Percentiles rank a stretch among this genome's conserved stretches.
Conservation (phyloP, 2,113 vertebrate species). For the Poeciliopsis prolifica region DNA sequence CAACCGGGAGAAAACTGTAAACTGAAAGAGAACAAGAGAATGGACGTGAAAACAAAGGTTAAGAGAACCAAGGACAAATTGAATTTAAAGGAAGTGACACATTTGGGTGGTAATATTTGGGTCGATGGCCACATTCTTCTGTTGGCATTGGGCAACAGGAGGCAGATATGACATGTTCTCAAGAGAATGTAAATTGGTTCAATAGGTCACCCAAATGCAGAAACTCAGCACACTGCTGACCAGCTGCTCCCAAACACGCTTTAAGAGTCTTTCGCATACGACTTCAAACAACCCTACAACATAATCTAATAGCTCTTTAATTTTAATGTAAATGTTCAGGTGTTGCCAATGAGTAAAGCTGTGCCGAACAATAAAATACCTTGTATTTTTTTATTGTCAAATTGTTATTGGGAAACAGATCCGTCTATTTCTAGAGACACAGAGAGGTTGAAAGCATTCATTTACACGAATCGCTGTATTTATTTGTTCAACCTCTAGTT, state of each 20-base stretch:
- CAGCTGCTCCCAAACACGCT: constrained; percentile 7
- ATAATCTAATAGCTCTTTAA: not conserved
- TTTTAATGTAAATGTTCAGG: not conserved
- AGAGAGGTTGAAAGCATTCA: too few species aligned
- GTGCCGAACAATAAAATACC: not conserved
- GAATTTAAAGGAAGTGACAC: constrained; percentile 10
- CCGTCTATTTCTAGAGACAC: not conserved
- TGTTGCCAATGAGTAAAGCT: not conserved
- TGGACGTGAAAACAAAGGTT: constrained; percentile 5
- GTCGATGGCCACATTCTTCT: constrained; percentile 3
- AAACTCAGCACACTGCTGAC: constrained; percentile 10
- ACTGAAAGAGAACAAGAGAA: constrained; percentile 10
- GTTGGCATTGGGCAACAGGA: constrained; percentile 4
- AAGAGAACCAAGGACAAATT: constrained; percentile 17
- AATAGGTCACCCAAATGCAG: constrained; percentile 19
- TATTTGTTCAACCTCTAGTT: too few species aligned
- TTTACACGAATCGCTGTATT: too few species aligned
- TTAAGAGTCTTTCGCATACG: constrained; percentile 1
- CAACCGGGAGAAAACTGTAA: constrained; percentile 12
- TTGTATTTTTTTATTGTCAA: not conserved
- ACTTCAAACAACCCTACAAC: not conserved
- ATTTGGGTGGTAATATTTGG: constrained; percentile 15
- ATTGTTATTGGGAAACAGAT: not conserved
- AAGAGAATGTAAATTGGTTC: constrained; percentile 20
- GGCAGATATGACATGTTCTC: constrained; percentile 17